phyloP scores from a whole-genome alignment of 2,888 invertebrate species.

The Hybos culiciformis region DNA sequence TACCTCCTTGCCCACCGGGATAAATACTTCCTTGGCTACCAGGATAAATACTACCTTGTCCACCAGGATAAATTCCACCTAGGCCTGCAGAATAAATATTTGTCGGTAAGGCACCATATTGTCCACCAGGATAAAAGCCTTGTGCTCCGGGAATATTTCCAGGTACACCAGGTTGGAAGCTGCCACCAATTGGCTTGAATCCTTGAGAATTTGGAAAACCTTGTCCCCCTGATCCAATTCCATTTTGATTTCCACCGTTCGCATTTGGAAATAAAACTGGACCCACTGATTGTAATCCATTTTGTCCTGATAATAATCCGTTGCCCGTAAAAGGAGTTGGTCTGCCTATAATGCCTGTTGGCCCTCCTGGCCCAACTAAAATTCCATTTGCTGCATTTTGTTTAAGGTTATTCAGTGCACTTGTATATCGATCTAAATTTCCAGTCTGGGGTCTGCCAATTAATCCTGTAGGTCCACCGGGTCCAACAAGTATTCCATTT shows the following conservation, averaged over 20 bases:
- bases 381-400: constrained; percentile 25
- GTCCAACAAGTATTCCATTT: constrained; percentile 28
- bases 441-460: constrained; percentile 25
- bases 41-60: constrained; percentile 5
- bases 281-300: constrained; percentile 6
- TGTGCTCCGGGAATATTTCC: constrained; percentile 17
- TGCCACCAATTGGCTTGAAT: too few species aligned
- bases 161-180: constrained; percentile 4
- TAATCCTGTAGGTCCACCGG: constrained; percentile 39
- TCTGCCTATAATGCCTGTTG: constrained; percentile 39
- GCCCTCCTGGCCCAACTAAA: constrained; percentile 40
- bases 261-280: constrained; percentile 11
- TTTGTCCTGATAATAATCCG: not conserved
- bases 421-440: not conserved
- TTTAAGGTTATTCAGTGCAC: not conserved
- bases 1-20: constrained; percentile 11
- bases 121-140: constrained; percentile 9
- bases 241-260: constrained; percentile 9
- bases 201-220: constrained; percentile 17
- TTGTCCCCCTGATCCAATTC: constrained; percentile 21
- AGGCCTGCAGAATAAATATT: not conserved
- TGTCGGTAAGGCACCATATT: constrained; percentile 2
- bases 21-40: constrained; percentile 12
- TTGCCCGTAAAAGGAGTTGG: constrained; percentile 8
- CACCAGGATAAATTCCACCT: constrained; percentile 1